These are phyloP conservation scores for Sorex maritimensis DNA, from an alignment of 2,797 vertebrate genomes.

Conservation along the genomic window DNA sequence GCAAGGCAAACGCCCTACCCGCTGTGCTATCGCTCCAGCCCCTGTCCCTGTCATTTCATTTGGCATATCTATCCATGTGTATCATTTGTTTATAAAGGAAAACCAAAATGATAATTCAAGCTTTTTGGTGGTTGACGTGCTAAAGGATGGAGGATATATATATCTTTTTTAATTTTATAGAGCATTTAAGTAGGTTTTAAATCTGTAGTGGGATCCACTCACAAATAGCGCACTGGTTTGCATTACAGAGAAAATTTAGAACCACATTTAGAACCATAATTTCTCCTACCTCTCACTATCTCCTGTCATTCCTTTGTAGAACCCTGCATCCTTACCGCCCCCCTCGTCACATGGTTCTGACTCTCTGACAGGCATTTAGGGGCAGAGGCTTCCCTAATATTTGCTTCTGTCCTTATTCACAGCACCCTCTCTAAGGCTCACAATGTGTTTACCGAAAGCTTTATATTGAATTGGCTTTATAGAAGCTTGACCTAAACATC, in stretches of 20 bases:
- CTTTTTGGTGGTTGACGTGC: slow-evolving; percentile 1
- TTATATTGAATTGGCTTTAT: slow-evolving; percentile 51
- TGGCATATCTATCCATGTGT: neutral
- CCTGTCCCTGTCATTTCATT: no score
- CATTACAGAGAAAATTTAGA: neutral
- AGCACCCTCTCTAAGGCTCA: neutral
- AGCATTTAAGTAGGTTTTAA: slow-evolving; percentile 6
- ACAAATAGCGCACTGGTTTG: neutral
- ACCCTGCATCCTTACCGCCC: slow-evolving; percentile 15
- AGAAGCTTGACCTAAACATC: slow-evolving; percentile 68
- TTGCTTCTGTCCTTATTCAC: neutral
- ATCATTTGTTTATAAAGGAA: neutral
- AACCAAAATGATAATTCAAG: neutral
- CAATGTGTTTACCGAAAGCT: slow-evolving; percentile 33
- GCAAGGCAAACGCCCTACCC: no score
- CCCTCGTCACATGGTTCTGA: neutral
- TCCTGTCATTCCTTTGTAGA: neutral
- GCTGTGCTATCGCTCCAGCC: no score
- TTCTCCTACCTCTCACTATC: neutral
- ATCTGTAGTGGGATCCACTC: neutral
- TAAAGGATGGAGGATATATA: neutral
- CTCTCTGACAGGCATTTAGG: neutral
- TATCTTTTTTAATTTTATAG: neutral
- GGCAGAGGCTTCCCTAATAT: neutral
- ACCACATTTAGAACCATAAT: neutral